Percentiles rank a stretch among this genome's conserved stretches.
These are phyloP conservation scores for Melierax canorus DNA, from an alignment of 2,113 vertebrate genomes.

Conservation along the genomic window DNA sequence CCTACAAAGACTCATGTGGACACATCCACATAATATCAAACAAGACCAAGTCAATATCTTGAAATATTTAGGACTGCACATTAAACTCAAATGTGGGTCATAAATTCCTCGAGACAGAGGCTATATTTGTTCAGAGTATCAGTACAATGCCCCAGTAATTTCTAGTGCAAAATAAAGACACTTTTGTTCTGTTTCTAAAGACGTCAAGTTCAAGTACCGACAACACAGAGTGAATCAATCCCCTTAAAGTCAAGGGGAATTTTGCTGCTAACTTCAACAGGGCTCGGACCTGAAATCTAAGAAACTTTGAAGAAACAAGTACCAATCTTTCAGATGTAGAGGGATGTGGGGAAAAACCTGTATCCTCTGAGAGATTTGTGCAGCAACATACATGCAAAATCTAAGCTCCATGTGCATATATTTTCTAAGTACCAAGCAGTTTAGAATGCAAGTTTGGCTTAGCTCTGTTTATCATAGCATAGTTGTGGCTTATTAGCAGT, in stretches of 20 bases:
- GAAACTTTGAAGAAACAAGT: neutral
- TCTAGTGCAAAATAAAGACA: neutral
- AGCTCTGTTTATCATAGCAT: neutral
- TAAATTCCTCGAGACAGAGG: neutral
- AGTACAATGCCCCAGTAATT: neutral
- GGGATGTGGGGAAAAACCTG: neutral
- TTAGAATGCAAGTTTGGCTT: neutral
- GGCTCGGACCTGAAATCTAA: neutral
- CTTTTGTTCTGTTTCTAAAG: neutral
- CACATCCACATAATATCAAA: neutral
- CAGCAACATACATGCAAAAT: neutral
- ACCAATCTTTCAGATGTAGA: neutral
- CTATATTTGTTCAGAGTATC: neutral
- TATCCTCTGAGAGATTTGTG: neutral
- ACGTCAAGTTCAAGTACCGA: neutral
- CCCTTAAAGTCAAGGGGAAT: neutral
- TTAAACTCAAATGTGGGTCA: neutral
- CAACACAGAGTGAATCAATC: neutral
- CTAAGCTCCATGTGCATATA: accelerated
- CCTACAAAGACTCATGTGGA: neutral
- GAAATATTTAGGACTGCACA: neutral
- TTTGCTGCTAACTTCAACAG: neutral
- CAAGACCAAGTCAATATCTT: neutral
- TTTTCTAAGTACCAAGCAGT: neutral
- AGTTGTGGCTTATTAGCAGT: neutral